These are phyloP conservation scores for Teleiodes luculella DNA, from an alignment of 2,888 invertebrate genomes.

Conservation along the genomic window DNA sequence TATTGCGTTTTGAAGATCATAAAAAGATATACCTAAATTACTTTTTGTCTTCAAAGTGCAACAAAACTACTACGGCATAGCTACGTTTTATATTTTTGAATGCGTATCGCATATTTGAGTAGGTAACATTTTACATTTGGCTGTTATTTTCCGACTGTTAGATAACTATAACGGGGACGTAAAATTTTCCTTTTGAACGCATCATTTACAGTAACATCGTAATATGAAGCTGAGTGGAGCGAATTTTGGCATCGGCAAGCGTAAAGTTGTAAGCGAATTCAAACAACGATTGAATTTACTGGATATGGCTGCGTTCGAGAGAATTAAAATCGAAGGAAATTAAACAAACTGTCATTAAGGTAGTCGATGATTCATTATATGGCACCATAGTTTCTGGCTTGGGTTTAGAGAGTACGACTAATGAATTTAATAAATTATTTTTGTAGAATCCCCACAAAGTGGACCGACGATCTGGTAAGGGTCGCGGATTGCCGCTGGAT, in stretches of 20 bases:
- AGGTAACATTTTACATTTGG: background rate
- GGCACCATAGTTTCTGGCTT: too few species aligned
- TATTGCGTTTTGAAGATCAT: background rate
- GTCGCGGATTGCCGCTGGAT: too few species aligned
- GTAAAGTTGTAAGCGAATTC: constrained; percentile 19
- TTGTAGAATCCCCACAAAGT: too few species aligned
- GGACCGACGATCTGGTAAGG: too few species aligned
- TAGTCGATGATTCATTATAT: too few species aligned
- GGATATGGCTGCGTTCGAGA: background rate
- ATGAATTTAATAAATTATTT: too few species aligned
- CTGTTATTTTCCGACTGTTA: background rate
- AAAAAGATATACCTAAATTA: background rate
- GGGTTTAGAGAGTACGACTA: too few species aligned
- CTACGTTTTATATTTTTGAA: background rate
- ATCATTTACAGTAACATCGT: constrained; percentile 8
- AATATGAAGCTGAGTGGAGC: constrained; percentile 7
- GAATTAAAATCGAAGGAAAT: too few species aligned
- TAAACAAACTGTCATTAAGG: background rate
- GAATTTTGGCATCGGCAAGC: constrained; percentile 17
- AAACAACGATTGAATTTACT: background rate
- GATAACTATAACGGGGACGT: constrained; percentile 2
- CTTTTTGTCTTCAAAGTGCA: background rate
- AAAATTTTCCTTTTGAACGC: constrained; percentile 2
- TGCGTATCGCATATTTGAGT: background rate
- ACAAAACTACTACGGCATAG: background rate